Evolutionary conservation across 2,797 vertebrate genomes (phyloP).

Genomic region (Sebastes aleutianus): DNA sequence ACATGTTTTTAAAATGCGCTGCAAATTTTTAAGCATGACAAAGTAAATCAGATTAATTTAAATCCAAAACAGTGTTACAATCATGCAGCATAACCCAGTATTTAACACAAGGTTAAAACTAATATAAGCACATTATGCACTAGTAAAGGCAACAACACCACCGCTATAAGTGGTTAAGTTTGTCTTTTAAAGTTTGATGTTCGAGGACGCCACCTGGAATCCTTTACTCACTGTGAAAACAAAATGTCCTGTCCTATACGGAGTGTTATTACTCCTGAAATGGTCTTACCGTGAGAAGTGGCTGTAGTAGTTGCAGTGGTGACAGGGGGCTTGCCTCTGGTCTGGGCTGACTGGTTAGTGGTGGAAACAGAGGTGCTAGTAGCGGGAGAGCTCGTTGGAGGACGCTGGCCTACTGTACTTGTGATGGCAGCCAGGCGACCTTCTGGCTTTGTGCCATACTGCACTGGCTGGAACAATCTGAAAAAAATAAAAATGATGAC

Average conservation of each 20-base stretch:
- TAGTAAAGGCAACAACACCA: not conserved
- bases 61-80: conserved; percentile 4
- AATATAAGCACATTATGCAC: not conserved
- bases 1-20: not conserved
- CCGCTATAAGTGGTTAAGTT: not conserved
- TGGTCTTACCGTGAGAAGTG: conserved; percentile 84
- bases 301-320: conserved; percentile 79
- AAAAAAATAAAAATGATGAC: not conserved
- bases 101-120: conserved; percentile 10
- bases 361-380: conserved; percentile 72
- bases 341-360: conserved; percentile 64
- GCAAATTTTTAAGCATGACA: not conserved
- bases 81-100: conserved; percentile 26
- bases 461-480: conserved; percentile 92
- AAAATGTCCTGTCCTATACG: not conserved
- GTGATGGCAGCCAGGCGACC: conserved; percentile 86
- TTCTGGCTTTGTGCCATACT: conserved; percentile 93
- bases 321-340: conserved; percentile 80
- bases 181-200: conserved; percentile 1
- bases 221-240: not conserved
- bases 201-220: not conserved
- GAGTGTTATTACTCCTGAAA: not conserved
- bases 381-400: conserved; percentile 66
- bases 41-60: conserved; percentile 4
- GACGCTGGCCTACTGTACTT: conserved; percentile 62